Evolutionary conservation across 1,140 invertebrate genomes (phyloP), one percentile per base, ranked within the genome.

Genomic region (Drosophila jambulina): DNA sequence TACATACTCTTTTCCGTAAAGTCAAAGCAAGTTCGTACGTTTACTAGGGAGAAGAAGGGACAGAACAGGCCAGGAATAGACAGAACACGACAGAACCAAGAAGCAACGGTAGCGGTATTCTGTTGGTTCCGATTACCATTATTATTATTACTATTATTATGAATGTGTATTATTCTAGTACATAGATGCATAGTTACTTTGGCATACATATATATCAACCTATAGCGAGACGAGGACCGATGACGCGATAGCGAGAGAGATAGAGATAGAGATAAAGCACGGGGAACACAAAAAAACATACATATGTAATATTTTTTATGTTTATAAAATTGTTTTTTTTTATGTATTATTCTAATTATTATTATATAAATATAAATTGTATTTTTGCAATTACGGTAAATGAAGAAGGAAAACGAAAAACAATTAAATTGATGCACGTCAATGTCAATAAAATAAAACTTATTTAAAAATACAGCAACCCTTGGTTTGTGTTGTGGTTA

Each of bases 291-390:
- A 57, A 68, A 19, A 45, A 46, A 45, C 43, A 17, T 48, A 77
- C 79, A 87, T 75, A 82, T 87, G 80, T 84, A 87, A 88, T 80
- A 88, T 75, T 88, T 83, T 79, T 80, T 87, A 88, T 88, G 80
- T 83, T 88, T 83, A 78, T 80, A 75, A 75, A 83, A 83, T 84
- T 83, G 60, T 84, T 80, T 88, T 90, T 88, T 90, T 81, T 78
- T 75, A 67, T 71, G 29, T 62, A 59, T 43, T 68, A 69, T 78
- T 80, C 63, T 71, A 48, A 72, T 76, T 51, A 82, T 82, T 79
- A 82, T 86, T 80, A 87, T 87, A 75, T 21, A 53, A 57, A 81
- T 81, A 84, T 84, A 84, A 90, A 88, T 90, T 90, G 84, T 88
- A 90, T 82, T 88, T 87, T 88, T 81, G 68, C 77, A 79, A 74